Conservation (phyloP, 2,113 vertebrate genomes). For the Tragelaphus buxtoni region DNA sequence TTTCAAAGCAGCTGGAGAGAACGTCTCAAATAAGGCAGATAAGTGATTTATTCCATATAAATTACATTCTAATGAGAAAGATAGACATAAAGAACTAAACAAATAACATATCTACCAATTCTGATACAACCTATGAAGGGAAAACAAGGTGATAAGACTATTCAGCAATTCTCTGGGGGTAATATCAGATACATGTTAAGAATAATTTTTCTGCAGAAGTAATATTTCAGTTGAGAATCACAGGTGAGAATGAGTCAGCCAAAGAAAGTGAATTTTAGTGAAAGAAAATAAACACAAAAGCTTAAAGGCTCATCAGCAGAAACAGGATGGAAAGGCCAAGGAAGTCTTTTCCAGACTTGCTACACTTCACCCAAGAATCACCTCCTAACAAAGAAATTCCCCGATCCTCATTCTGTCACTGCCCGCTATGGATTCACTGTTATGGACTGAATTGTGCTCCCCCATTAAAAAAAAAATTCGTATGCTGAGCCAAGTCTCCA, state of each 20-base stretch:
- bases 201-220: not conserved
- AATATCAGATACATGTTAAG: not conserved
- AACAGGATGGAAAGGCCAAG: not conserved
- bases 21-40: not conserved
- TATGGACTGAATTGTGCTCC: not conserved
- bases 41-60: not conserved
- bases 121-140: not conserved
- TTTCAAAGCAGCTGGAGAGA: not conserved
- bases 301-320: not conserved
- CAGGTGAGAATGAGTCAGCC: not conserved
- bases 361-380: not conserved
- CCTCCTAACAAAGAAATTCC: not conserved
- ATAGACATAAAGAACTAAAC: not conserved
- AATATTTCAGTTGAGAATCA: not conserved
- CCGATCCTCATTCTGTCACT: not conserved
- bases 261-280: not conserved
- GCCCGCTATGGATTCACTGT: not conserved
- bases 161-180: not conserved
- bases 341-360: not conserved
- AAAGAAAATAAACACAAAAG: not conserved
- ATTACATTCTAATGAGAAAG: not conserved
- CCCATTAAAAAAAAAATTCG: too few relatives aligned
- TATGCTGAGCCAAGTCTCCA: not conserved
- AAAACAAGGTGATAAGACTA: not conserved
- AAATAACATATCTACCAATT: not conserved